Percentiles rank a stretch among this genome's conserved stretches.
Conservation (phyloP, 2,888 invertebrate species). For the Thumatha senex region DNA sequence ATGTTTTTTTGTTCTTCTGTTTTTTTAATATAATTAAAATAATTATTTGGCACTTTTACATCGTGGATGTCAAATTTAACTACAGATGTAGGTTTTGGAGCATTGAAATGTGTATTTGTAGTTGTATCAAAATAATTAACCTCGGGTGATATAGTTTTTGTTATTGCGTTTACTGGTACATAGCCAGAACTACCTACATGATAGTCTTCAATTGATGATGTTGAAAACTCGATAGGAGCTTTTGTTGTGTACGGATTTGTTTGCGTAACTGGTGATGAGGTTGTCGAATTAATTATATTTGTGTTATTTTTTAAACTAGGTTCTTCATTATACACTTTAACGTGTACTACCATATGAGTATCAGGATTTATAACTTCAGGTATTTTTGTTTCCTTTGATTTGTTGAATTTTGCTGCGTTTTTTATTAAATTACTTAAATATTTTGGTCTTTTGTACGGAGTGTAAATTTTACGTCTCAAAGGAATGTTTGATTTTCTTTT, state of each 20-base stretch:
- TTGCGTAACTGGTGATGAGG: conserved; percentile 19
- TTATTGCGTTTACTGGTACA: conserved; percentile 49
- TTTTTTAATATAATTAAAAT: conserved; percentile 32
- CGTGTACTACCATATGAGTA: conserved; percentile 85
- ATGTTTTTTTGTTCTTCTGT: conserved; percentile 30
- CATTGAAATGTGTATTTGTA: conserved; percentile 28
- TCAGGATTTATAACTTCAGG: conserved; percentile 31
- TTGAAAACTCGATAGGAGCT: conserved; percentile 49
- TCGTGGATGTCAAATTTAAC: conserved; percentile 70
- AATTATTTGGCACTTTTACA: conserved; percentile 67
- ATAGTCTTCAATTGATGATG: conserved; percentile 66
- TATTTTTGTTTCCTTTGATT: conserved; percentile 20
- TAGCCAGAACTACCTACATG: conserved; percentile 73
- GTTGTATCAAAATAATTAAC: conserved; percentile 47
- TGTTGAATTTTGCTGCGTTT: conserved; percentile 10
- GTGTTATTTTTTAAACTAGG: conserved; percentile 29
- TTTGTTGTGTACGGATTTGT: conserved; percentile 42
- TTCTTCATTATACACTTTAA: conserved; percentile 81
- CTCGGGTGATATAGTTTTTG: conserved; percentile 30
- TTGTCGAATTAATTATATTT: conserved; percentile 17
- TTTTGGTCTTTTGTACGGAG: conserved; percentile 47
- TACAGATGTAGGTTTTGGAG: conserved; percentile 53
- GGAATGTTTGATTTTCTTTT: conserved; percentile 58
- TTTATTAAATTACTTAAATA: conserved; percentile 25
- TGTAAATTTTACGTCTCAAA: conserved; percentile 40